These are phyloP conservation scores for Steinernema hermaphroditum DNA, from an alignment of 2,888 invertebrate species.

Conservation along the genomic window DNA sequence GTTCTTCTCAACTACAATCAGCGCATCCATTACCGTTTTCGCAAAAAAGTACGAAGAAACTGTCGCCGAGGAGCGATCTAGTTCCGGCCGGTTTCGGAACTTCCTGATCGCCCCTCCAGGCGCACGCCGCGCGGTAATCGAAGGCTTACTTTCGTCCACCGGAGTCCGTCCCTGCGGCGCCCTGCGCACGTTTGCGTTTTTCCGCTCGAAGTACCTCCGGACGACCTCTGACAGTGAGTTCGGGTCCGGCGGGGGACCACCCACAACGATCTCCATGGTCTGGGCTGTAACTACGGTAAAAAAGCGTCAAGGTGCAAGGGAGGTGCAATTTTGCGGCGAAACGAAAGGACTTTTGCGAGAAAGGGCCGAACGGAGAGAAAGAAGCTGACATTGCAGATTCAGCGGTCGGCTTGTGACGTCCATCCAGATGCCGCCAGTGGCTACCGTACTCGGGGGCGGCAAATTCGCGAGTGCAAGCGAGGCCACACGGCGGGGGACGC, in stretches of 20 bases:
- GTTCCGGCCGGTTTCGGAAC: neutral
- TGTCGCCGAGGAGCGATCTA: neutral
- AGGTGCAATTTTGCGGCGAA: slow-evolving; percentile 9
- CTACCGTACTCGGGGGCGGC: slow-evolving; percentile 6
- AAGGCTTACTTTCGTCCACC: slow-evolving; percentile 13
- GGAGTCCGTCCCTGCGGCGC: neutral
- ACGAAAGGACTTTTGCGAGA: neutral
- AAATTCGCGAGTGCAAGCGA: slow-evolving; percentile 2
- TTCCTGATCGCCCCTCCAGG: no score
- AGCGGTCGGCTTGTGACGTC: slow-evolving; percentile 9
- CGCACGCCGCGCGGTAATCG: neutral
- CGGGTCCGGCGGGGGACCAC: neutral
- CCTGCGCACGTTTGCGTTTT: neutral
- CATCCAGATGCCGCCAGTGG: slow-evolving; percentile 1
- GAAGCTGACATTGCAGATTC: slow-evolving; percentile 11
- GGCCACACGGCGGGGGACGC: slow-evolving; percentile 4
- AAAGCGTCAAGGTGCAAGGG: neutral
- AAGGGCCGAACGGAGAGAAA: neutral
- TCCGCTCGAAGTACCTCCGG: neutral
- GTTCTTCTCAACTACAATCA: neutral
- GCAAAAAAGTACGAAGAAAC: neutral
- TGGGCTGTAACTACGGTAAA: slow-evolving; percentile 5
- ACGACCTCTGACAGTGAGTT: neutral
- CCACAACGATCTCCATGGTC: slow-evolving; percentile 3
- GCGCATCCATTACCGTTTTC: neutral